Evolutionary conservation across 2,797 vertebrate species (phyloP).

Genomic region (Scomberomorus guttatus): DNA sequence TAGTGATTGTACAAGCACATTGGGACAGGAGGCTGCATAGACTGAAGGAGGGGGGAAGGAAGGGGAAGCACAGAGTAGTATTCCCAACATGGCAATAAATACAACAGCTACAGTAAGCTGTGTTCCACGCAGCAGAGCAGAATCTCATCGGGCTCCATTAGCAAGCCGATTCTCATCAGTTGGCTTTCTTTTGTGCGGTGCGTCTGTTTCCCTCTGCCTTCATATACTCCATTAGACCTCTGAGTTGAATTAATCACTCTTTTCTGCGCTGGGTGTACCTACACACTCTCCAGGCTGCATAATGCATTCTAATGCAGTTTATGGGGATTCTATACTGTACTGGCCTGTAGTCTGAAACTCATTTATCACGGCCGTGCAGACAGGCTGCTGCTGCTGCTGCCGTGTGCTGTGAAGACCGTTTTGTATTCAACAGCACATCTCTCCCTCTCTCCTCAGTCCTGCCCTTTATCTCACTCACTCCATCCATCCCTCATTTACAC

Average conservation of each 20-base stretch:
- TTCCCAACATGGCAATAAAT: slow-evolving; percentile 35
- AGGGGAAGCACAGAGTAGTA: background rate
- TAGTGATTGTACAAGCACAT: slow-evolving; percentile 35
- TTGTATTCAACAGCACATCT: slow-evolving; percentile 56
- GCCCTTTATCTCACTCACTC: slow-evolving; percentile 19
- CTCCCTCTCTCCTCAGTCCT: slow-evolving; percentile 22
- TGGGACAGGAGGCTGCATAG: slow-evolving; percentile 13
- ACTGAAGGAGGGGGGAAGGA: background rate
- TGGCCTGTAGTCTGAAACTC: slow-evolving; percentile 34
- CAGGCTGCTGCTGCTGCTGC: slow-evolving; percentile 27
- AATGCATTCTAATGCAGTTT: slow-evolving; percentile 50
- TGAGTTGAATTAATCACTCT: slow-evolving; percentile 47
- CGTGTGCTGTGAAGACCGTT: slow-evolving; percentile 23
- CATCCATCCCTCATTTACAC: slow-evolving; percentile 24
- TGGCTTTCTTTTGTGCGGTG: background rate
- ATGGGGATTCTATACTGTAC: slow-evolving; percentile 23
- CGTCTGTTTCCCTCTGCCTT: slow-evolving; percentile 6
- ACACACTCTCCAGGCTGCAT: slow-evolving; percentile 35
- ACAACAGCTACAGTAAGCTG: slow-evolving; percentile 2
- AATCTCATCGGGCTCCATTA: slow-evolving; percentile 30
- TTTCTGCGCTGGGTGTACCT: slow-evolving; percentile 17
- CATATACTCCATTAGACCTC: slow-evolving; percentile 40
- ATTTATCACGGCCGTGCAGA: slow-evolving; percentile 59
- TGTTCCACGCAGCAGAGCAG: background rate
- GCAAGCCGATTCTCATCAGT: slow-evolving; percentile 8